Conservation (phyloP, 1,140 invertebrate species). For the Drosophila insularis region DNA sequence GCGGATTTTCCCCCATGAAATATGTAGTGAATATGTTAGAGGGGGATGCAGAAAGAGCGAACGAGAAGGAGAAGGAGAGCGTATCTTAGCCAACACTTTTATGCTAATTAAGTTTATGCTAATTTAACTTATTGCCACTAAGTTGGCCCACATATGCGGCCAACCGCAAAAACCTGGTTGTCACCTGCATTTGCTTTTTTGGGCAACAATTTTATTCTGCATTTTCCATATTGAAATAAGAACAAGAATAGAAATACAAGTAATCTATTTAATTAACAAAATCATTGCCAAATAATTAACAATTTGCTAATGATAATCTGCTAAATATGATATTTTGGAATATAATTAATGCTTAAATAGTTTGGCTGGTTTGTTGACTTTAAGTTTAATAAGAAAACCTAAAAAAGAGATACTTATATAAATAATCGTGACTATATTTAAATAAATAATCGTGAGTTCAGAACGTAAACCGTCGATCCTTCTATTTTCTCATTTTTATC, state of each 20-base stretch:
- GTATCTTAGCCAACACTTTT: conserved; percentile 70
- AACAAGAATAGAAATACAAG: conserved; percentile 21
- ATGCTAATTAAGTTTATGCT: conserved; percentile 81
- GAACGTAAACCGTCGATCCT: too few relatives aligned
- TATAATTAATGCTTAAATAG: too few relatives aligned
- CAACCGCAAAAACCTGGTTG: conserved; percentile 54
- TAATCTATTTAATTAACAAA: conserved; percentile 67
- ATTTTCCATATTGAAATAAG: conserved; percentile 14
- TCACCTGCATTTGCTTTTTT: conserved; percentile 14
- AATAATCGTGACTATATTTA: too few relatives aligned
- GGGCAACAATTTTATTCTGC: conserved; percentile 22
- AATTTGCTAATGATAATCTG: too few relatives aligned
- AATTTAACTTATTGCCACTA: conserved; percentile 80
- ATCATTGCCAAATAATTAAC: neutral
- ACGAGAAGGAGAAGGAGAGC: neutral
- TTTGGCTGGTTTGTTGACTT: too few relatives aligned
- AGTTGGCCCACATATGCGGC: conserved; percentile 79
- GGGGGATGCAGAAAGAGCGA: neutral
- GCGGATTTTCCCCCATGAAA: conserved; percentile 73
- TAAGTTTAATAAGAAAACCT: too few relatives aligned
- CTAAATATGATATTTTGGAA: too few relatives aligned
- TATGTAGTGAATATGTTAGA: conserved; percentile 38
- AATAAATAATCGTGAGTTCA: too few relatives aligned
- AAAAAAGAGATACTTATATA: too few relatives aligned
- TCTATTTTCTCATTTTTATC: too few relatives aligned